Evolutionary conservation across 1,140 invertebrate species (phyloP).

Genomic region (Cheumatopsyche charites): DNA sequence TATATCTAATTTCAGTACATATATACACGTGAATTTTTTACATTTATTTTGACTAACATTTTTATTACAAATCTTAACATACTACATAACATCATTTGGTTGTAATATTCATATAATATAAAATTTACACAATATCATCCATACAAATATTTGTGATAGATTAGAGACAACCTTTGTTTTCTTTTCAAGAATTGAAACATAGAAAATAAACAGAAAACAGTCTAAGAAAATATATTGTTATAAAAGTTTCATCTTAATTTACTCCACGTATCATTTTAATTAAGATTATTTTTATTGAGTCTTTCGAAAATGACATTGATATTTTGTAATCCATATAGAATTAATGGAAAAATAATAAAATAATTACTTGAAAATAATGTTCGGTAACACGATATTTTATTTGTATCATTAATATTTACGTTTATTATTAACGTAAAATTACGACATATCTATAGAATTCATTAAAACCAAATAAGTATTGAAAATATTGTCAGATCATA

Average conservation of each 20-base stretch:
- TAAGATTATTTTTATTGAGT: constrained; percentile 14
- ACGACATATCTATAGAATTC: no score
- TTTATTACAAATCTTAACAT: constrained; percentile 11
- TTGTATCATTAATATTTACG: no score
- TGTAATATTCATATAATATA: constrained; percentile 1
- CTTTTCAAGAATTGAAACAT: constrained; percentile 3
- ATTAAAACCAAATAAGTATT: no score
- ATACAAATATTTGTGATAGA: constrained; percentile 20
- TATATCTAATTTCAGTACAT: neutral
- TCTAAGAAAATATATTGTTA: constrained; percentile 38
- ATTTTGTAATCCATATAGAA: neutral
- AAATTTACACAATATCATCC: constrained; percentile 19
- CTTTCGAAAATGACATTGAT: constrained; percentile 16
- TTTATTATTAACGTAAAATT: no score
- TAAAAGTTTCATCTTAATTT: constrained; percentile 31
- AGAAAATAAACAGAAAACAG: constrained; percentile 29
- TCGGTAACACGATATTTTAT: no score
- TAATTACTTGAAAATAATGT: no score
- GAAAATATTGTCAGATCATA: no score
- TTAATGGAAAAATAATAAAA: no score
- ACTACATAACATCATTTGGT: constrained; percentile 32
- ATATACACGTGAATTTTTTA: neutral
- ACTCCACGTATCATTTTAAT: constrained; percentile 6
- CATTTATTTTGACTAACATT: neutral
- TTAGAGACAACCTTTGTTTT: constrained; percentile 34